Percentiles rank a stretch among this genome's conserved stretches.
Evolutionary conservation across 2,888 invertebrate genomes (phyloP).

Genomic region (Aphrophora alni): DNA sequence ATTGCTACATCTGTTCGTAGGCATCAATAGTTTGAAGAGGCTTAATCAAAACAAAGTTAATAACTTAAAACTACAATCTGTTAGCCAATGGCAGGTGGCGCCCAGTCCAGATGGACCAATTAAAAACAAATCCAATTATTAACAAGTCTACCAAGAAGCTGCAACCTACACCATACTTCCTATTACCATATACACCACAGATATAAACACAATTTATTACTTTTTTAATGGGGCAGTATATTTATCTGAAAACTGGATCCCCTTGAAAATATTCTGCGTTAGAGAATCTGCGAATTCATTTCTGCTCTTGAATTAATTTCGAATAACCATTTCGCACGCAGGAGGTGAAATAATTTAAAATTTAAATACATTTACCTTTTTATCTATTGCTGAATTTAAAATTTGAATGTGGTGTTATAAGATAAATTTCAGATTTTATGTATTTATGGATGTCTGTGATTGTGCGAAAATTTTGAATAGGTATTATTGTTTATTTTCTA

Average conservation of each 20-base stretch:
- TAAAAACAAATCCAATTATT: constrained; percentile 1
- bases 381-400: background rate
- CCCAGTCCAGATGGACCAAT: background rate
- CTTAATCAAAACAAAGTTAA: background rate
- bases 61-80: background rate
- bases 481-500: too few relatives aligned
- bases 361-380: background rate
- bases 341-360: background rate
- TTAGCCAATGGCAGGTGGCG: background rate
- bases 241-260: constrained; percentile 6
- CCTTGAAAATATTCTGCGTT: background rate
- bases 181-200: background rate
- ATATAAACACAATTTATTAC: background rate
- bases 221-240: background rate
- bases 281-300: background rate
- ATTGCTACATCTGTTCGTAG: too few relatives aligned
- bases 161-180: background rate
- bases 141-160: background rate
- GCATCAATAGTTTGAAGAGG: too few relatives aligned
- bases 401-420: too few relatives aligned
- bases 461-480: too few relatives aligned
- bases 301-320: background rate
- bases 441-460: too few relatives aligned
- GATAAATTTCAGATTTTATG: too few relatives aligned
- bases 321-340: constrained; percentile 1